Percentiles rank a stretch among this genome's conserved stretches.
Conservation (phyloP, 2,113 vertebrate species). For the Nyctereutes procyonoides region DNA sequence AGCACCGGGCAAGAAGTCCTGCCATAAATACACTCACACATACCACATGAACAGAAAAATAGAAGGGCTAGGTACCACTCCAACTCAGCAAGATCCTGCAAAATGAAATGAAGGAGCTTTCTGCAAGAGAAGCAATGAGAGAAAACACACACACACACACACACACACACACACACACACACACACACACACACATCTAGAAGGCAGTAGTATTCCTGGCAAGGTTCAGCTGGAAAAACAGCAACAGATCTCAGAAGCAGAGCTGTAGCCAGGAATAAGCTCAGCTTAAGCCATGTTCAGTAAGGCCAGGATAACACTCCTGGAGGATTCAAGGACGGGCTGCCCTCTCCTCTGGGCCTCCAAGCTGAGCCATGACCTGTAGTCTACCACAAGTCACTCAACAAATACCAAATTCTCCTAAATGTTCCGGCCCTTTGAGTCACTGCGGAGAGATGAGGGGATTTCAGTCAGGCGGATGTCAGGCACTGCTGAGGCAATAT, state of each 20-base stretch:
- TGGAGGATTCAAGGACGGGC: background rate
- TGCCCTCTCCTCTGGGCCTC: background rate
- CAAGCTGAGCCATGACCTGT: background rate
- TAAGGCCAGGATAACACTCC: constrained; percentile 29
- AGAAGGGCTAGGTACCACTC: background rate
- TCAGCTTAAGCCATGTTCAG: constrained; percentile 46
- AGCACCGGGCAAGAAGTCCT: background rate
- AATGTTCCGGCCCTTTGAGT: background rate
- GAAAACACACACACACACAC: background rate
- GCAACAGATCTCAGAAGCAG: constrained; percentile 64
- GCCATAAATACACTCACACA: background rate
- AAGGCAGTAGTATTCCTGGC: constrained; percentile 68
- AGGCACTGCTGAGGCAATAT: background rate
- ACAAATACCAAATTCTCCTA: background rate
- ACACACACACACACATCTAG: background rate
- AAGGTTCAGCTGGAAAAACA: constrained; percentile 76
- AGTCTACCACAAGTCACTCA: background rate
- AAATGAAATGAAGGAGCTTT: constrained; percentile 53
- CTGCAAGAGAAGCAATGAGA: background rate
- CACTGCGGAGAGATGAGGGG: background rate
- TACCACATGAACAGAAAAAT: background rate
- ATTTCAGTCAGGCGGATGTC: background rate
- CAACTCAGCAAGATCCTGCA: constrained; percentile 35
- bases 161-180: background rate
- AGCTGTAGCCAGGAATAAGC: constrained; percentile 67